Evolutionary conservation across 2,113 vertebrate genomes (phyloP), one percentile per base, ranked within the genome.

Genomic region (Nesoenas mayeri): DNA sequence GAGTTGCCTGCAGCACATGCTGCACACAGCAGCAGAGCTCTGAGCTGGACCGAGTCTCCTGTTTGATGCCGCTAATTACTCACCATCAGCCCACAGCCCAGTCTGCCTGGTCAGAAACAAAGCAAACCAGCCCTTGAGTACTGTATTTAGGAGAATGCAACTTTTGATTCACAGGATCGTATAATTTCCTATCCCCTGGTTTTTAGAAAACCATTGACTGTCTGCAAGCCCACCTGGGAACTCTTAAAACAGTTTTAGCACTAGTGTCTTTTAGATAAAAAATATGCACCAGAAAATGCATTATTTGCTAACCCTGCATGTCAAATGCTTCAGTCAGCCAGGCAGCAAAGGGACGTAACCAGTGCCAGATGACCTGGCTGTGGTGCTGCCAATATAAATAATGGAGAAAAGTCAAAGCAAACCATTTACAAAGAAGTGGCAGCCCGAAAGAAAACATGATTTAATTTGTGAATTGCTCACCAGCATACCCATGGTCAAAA

Each of bases 321-420:
- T 15, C 47, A 91, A 31, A 80, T n/a, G 4, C 29, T 96, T 81
- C 79, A 80, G 60, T 11, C 79, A 91, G 75, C 9, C 75, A 74
- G 69, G 58, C 65, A 91, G 65, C 57, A 64, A 58, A 80, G 69
- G 82, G 72, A 58, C 51, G 74, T 10, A 58, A 67, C 8, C 60
- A 67, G 3, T 24, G 69, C 42, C 82, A 86, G 69, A 29, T 70
- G 60, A 88, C 32, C 48, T 32, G 53, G 53, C 72, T 53, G 32
- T 67, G 56, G 56, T 84, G n/a, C 24, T 84, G 79, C 75, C 75
- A 93, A 67, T 31, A 61, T 4, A 81, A 53, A 84, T 4, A 86
- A 71, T 6, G 51, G n/a, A 88, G 79, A 72, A 88, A 91, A 96
- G 48, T 72, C 69, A 92, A 94, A 86, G 69, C 38, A 90, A 94